Evolutionary conservation across 2,113 vertebrate genomes (phyloP).

Genomic region (Brienomyrus brachyistius): DNA sequence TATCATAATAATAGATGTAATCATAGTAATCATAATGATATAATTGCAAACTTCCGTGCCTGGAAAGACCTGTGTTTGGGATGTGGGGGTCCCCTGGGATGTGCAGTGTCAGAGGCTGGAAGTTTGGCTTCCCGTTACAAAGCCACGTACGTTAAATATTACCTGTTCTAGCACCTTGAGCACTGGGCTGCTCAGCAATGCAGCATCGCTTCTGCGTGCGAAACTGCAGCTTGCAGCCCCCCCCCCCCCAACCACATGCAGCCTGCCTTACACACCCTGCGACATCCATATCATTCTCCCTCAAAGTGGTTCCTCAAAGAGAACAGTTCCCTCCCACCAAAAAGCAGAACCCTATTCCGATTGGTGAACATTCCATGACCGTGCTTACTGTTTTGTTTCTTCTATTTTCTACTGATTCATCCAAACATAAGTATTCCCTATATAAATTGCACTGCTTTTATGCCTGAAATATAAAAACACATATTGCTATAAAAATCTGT

Average conservation of each 20-base stretch:
- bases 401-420: neutral
- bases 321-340: neutral
- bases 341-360: neutral
- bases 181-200: neutral
- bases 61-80: neutral
- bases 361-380: neutral
- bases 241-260: neutral
- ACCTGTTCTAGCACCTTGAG: neutral
- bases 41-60: neutral
- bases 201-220: neutral
- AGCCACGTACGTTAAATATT: neutral
- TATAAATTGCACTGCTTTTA: neutral
- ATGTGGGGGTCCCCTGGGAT: neutral
- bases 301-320: neutral
- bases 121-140: neutral
- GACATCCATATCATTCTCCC: neutral
- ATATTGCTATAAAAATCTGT: neutral
- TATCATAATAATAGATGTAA: conserved; percentile 5
- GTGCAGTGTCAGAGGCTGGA: neutral
- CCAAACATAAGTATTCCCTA: neutral
- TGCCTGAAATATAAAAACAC: neutral
- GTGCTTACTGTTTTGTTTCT: neutral
- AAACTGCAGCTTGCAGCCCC: neutral
- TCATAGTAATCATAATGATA: neutral
- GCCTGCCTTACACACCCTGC: neutral